phyloP scores from a whole-genome alignment of 2,888 invertebrate species.

The Ectemnius continuus region DNA sequence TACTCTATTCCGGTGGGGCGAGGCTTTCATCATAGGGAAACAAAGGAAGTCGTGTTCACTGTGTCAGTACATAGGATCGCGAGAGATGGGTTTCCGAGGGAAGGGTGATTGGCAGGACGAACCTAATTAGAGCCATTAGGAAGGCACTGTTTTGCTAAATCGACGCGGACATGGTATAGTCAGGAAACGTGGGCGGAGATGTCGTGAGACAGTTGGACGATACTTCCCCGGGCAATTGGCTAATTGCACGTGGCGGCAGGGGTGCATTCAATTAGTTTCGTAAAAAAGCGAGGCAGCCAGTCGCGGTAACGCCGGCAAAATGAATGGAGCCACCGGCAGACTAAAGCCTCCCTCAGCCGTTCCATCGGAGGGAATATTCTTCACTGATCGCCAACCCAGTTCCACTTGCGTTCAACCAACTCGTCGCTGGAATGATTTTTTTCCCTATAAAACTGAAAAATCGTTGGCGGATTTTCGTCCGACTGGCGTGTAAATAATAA shows the following conservation, averaged over 20 bases:
- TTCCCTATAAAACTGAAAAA: too few species aligned
- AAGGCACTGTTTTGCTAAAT: constrained; percentile 69
- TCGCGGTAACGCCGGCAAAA: constrained; percentile 64
- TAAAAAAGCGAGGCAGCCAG: constrained; percentile 66
- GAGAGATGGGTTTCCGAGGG: constrained; percentile 17
- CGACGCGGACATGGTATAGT: constrained; percentile 69
- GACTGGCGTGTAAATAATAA: too few species aligned
- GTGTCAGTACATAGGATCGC: background rate
- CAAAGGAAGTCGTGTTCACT: constrained; percentile 16
- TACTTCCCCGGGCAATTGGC: constrained; percentile 68
- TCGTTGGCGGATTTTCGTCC: too few species aligned
- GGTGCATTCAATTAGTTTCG: constrained; percentile 71
- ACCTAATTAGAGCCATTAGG: constrained; percentile 72
- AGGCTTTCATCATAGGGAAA: background rate
- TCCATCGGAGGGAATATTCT: background rate
- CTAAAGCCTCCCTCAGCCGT: constrained; percentile 22
- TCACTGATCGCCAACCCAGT: too few species aligned
- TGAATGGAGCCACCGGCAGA: constrained; percentile 60
- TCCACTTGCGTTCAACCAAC: too few species aligned
- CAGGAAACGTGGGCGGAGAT: constrained; percentile 33
- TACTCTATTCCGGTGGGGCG: too few species aligned
- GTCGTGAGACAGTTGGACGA: constrained; percentile 50
- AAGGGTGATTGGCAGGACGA: constrained; percentile 45
- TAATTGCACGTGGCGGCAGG: constrained; percentile 63
- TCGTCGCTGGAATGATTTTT: too few species aligned